phyloP scores from a whole-genome alignment of 2,113 vertebrate species.

The Osmerus mordax region DNA sequence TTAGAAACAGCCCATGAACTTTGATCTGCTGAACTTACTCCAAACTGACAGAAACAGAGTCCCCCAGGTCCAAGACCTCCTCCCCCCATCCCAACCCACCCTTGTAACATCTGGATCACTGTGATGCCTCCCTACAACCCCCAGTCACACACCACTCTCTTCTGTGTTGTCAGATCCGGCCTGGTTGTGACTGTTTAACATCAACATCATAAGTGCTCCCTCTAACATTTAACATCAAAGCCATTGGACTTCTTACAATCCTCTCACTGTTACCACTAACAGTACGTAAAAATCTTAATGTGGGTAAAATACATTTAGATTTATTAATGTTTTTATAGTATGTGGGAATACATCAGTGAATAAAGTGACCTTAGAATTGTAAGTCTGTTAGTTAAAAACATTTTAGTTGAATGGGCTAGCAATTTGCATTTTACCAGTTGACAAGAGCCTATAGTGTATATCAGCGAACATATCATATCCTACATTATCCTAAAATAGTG shows the following conservation, averaged over 20 bases:
- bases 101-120: constrained; percentile 43
- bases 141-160: too few species aligned
- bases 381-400: constrained; percentile 47
- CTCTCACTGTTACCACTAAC: constrained; percentile 37
- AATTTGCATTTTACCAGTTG: constrained; percentile 39
- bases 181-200: too few species aligned
- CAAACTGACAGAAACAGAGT: too few species aligned
- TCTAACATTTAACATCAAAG: constrained; percentile 33
- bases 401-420: constrained; percentile 30
- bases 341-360: constrained; percentile 23
- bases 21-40: not conserved
- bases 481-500: constrained; percentile 8
- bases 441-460: constrained; percentile 16
- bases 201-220: not conserved
- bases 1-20: not conserved
- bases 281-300: constrained; percentile 32
- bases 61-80: not conserved
- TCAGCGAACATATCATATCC: constrained; percentile 11
- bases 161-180: too few species aligned
- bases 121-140: constrained; percentile 34
- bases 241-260: constrained; percentile 45
- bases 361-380: constrained; percentile 71
- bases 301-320: constrained; percentile 36
- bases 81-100: not conserved
- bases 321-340: constrained; percentile 9